Base-by-base conservation (phyloP, 2,888 invertebrate genomes). In the Strigamia maritima region DNA sequence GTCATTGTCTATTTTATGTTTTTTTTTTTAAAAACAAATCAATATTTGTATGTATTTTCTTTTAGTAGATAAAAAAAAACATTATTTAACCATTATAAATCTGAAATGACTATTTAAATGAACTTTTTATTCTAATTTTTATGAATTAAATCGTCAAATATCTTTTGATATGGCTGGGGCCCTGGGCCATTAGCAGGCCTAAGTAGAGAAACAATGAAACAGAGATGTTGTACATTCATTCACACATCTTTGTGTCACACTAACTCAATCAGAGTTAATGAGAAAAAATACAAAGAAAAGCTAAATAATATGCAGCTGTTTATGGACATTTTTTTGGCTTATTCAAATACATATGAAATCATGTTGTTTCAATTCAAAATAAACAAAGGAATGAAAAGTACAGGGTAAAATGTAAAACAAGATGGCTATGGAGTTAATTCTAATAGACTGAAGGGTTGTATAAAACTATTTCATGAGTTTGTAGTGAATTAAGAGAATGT, bases 121-220 rank as follows among this genome's bases (percentile, higher is more conserved):
- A 60, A 2, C 8, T 65, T 26, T 65, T 2, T 26, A 22, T 65
- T 10, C 7, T 7, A 28, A 7, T 65, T 60, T 24, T 65, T 65
- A 26, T 16, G 22, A 24, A 22, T 60, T 60, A 22, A 24, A 60
- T 60, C 12, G 22, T 65, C 28, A 26, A 10, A 14, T 26, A 24
- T 65, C 12, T 24, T 65, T 16, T 65, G 65, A 65, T 24, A 7
- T 65, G 65, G 65, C 28, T 65, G 26, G 65, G 65, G 24, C 65
- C 22, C 28, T 65, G 65, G 65, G 65, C 65, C 65, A 65, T 26
- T 65, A 65, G 65, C 65, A 65, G 65, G 65, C 65, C 65, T 65
- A 65, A 65, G 65, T 65, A 65, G 65, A 65, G 22, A 65, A 24
- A 24, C 28, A 65, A 26, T 26, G 22, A 65, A 24, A 24, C 28